Evolutionary conservation across 1,140 invertebrate genomes (phyloP), one percentile per base, ranked within the genome.

Genomic region (Latrodectus geometricus): DNA sequence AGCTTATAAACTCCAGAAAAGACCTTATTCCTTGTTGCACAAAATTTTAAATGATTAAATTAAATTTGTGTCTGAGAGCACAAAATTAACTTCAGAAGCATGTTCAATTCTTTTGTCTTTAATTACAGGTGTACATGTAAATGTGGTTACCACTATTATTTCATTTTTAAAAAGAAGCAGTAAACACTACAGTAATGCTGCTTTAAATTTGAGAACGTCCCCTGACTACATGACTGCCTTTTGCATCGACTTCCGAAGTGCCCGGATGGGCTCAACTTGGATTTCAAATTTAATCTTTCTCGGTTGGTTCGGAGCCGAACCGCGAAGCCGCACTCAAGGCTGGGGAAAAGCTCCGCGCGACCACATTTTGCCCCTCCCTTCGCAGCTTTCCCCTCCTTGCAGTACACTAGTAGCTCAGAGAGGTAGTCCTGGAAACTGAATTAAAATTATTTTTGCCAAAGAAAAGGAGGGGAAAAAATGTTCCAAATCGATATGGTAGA

Each of bases 221-320:
- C 81, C 70, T 48, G 14, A 35, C 50, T 56, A 84, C 54, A 68
- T 70, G 73, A 76, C 74, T 85, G 83, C 83, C 74, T 85, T 85
- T 85, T 77, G 74, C 56, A 85, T 85, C 83, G 83, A 85, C 83
- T 85, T 72, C 74, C 65, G 73, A 85, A 77, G 66, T 75, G 48
- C 83, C 74, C 73, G 61, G 83, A 52, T 85, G 73, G 81, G 83
- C 83, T 85, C 83, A 85, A 85, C 74, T 77, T 61, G 83, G 83
- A 85, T 85, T 85, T 77, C 65, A 69, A 85, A 77, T 85, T 85
- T 85, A 85, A 85, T 85, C 83, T 85, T 70, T 84, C 73, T 85
- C 52, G 83, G 74, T 73, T 85, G 72, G 73, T 77, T 78, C 52
- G 83, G 17, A 75, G 35, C 72, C 15, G 35, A 66, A 75, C 52